A percentile compares a stretch with the other conserved stretches of the same genome.
Evolutionary conservation across 1,140 invertebrate genomes (phyloP).

Genomic region (Calosoma granatense): DNA sequence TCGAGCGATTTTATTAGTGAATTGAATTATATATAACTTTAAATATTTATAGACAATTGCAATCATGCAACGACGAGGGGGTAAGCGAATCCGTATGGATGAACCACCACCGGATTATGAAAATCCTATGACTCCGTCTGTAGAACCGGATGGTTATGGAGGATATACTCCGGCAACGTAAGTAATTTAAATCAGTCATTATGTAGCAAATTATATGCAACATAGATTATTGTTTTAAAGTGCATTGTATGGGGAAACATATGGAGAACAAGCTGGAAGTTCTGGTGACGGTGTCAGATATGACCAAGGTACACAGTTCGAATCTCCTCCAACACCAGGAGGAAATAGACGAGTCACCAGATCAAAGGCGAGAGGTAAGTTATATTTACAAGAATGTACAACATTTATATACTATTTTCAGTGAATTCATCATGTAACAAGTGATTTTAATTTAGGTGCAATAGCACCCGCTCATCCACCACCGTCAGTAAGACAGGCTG

Average conservation of each 20-base stretch:
- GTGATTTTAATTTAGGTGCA: not conserved
- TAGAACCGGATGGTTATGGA: constrained; percentile 40
- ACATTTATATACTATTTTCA: constrained; percentile 25
- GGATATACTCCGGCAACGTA: constrained; percentile 23
- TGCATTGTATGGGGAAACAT: constrained; percentile 24
- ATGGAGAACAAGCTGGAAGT: constrained; percentile 28
- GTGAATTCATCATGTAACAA: constrained; percentile 2
- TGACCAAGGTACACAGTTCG: constrained; percentile 20
- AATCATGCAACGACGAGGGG: constrained; percentile 68
- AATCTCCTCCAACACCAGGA: constrained; percentile 32
- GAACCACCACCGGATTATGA: constrained; percentile 81
- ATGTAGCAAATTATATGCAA: not conserved
- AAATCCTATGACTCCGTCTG: constrained; percentile 64
- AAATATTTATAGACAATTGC: no score
- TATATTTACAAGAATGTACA: constrained; percentile 34
- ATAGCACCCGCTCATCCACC: constrained; percentile 21
- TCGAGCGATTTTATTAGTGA: no score
- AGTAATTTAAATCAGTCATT: not conserved
- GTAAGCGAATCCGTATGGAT: constrained; percentile 84
- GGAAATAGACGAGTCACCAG: constrained; percentile 36
- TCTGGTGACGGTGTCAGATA: constrained; percentile 28
- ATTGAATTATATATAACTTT: no score
- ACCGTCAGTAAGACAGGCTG: constrained; percentile 16
- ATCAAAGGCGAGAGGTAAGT: constrained; percentile 37
- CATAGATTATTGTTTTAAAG: constrained; percentile 8